Evolutionary conservation across 2,797 vertebrate genomes (phyloP).

Genomic region (Lacerta viridis): DNA sequence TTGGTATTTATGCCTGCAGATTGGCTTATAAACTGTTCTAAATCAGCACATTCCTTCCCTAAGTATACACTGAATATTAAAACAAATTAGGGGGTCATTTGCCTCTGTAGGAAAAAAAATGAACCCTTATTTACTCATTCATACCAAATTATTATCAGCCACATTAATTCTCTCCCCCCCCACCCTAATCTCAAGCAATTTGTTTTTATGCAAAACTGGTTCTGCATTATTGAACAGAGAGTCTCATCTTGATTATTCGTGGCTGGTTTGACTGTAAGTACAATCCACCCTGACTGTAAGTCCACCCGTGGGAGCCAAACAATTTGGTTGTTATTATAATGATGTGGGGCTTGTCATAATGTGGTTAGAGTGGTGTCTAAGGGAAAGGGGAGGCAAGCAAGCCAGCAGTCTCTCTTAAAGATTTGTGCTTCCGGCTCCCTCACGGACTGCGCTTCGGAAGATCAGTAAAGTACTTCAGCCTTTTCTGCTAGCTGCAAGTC

Average conservation of each 20-base stretch:
- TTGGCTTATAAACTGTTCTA: neutral
- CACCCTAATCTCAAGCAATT: conserved; percentile 67
- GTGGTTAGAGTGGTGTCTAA: conserved; percentile 79
- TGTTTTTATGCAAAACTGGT: conserved; percentile 78
- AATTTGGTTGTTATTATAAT: conserved; percentile 83
- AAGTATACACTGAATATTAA: neutral
- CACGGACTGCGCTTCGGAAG: conserved; percentile 69
- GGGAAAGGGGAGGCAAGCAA: conserved; percentile 73
- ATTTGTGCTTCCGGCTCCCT: neutral
- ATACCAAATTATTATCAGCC: conserved; percentile 68
- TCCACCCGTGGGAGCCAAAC: conserved; percentile 78
- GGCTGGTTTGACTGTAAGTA: conserved; percentile 80
- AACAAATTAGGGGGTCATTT: conserved; percentile 1
- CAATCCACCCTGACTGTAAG: conserved; percentile 79
- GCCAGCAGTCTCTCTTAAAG: conserved; percentile 53
- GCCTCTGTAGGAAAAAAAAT: conserved; percentile 40
- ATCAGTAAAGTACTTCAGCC: conserved; percentile 64
- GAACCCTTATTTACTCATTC: conserved; percentile 53
- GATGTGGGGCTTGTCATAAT: conserved; percentile 78
- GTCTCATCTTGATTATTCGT: conserved; percentile 79
- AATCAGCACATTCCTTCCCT: neutral
- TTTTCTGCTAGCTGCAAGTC: conserved; percentile 68
- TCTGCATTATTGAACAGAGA: conserved; percentile 75
- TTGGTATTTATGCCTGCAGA: neutral
- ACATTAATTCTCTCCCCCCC: conserved; percentile 67